These are phyloP conservation scores for Myoxocephalus aenaeus DNA, from an alignment of 2,797 vertebrate species.

Conservation along the genomic window DNA sequence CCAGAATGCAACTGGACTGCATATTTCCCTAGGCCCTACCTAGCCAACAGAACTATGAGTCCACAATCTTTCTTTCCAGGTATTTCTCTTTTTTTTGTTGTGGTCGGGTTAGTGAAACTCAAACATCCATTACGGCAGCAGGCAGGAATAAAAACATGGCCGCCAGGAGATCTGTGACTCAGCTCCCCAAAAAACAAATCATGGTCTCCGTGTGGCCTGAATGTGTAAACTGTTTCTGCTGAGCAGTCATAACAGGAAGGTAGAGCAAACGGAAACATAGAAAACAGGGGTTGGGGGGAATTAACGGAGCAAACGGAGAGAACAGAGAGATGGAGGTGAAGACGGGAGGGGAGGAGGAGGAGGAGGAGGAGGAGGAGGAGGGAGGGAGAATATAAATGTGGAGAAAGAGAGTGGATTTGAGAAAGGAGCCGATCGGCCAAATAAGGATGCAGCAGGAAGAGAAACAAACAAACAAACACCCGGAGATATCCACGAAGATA, in stretches of 20 bases:
- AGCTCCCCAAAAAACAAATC: not conserved
- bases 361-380: not conserved
- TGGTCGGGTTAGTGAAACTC: not conserved
- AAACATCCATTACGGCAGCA: conserved; percentile 1
- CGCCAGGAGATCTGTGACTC: conserved; percentile 20
- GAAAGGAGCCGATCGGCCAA: conserved; percentile 21
- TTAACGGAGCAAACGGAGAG: not conserved
- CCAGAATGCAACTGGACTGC: not conserved
- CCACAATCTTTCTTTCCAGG: not conserved
- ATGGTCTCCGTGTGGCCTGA: not conserved
- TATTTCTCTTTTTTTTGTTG: not conserved
- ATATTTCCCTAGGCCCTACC: not conserved
- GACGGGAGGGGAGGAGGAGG: not conserved
- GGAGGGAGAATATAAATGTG: not conserved
- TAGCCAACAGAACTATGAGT: not conserved
- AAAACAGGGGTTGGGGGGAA: not conserved
- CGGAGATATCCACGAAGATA: not conserved
- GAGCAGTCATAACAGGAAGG: not conserved
- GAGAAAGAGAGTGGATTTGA: conserved; percentile 13
- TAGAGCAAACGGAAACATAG: not conserved
- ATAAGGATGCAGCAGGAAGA: conserved; percentile 4
- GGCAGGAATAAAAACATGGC: not conserved
- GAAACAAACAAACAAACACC: not conserved
- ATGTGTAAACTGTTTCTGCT: conserved; percentile 32
- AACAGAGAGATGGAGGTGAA: not conserved